Base-by-base conservation (phyloP, 2,888 invertebrate genomes). In the Dorcus hopei region DNA sequence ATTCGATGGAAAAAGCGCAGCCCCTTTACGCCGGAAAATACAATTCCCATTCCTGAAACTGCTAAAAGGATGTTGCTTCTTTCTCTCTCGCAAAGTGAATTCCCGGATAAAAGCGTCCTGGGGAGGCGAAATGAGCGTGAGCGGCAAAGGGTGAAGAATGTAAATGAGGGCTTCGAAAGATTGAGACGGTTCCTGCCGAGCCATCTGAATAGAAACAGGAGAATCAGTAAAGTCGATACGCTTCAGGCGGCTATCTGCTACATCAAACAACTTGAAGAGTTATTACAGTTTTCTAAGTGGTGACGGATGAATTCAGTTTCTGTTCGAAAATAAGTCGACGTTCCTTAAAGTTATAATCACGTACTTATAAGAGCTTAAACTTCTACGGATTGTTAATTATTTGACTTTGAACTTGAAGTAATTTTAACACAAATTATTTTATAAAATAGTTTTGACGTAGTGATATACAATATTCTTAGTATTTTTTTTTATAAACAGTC, bases 91-190 rank as follows among this genome's bases (percentile, higher is more conserved):
- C 11, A 49, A 41, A 54, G 49, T 40, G 23, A 49, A 48, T 49
- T 48, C 48, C 40, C 42, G 48, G 54, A 54, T 48, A 54, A 45
- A 19, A 61, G 57, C 41, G 52, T 52, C 55, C 58, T 67, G 49
- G 54, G 63, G 23, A 60, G 61, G 55, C 58, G 68, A 45, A 69
- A 67, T 58, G 66, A 67, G 42, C 52, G 68, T 33, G 68, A 68
- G 47, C 57, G 68, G 14, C 63, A 61, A 38, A 58, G 65, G 40
- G 66, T 67, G 41, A 61, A 63, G 53, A 66, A 62, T 57, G 68
- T 69, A 56, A 67, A 68, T 62, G 66, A 69, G 54, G 68, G 63
- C 16, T 69, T 66, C 52, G 65, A 70, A 58, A 61, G 64, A 52
- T 63, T 67, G 50, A 63, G 65, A 50, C 57, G 61, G 51, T 63